These are phyloP conservation scores for Apis florea DNA, from an alignment of 1,140 invertebrate species.

Conservation along the genomic window DNA sequence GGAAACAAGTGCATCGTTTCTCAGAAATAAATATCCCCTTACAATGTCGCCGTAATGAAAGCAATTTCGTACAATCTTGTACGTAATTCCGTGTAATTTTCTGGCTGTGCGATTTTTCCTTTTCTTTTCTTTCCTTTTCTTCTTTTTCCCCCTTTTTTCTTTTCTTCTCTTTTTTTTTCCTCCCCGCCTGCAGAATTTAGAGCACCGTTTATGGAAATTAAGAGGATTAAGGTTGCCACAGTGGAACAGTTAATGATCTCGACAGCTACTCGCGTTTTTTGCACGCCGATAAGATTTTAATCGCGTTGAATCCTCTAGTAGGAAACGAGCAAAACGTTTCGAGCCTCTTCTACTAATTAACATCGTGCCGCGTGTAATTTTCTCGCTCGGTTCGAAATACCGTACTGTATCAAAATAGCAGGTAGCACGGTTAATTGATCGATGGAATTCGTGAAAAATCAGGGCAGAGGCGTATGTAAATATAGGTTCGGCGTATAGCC, in stretches of 20 bases:
- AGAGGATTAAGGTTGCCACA: conserved; percentile 10
- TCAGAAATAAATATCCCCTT: conserved; percentile 10
- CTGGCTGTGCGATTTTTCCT: not conserved
- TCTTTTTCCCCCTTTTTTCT: not conserved
- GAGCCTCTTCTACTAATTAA: not conserved
- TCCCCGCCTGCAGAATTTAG: not conserved
- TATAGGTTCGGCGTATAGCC: not conserved
- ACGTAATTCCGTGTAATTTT: conserved; percentile 21
- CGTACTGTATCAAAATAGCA: not conserved
- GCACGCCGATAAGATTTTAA: conserved; percentile 19
- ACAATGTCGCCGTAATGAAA: conserved; percentile 26
- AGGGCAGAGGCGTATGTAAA: not conserved
- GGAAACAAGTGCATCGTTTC: not conserved
- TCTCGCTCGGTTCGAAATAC: not conserved
- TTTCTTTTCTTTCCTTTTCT: not conserved
- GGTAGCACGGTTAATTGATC: not conserved
- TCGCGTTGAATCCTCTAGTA: not conserved
- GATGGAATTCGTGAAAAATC: not conserved
- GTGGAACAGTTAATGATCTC: conserved; percentile 16
- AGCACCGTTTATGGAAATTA: conserved; percentile 17
- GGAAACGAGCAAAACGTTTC: not conserved
- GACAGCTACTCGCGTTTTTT: conserved; percentile 10
- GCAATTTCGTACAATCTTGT: conserved; percentile 8
- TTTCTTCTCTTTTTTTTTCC: not conserved
- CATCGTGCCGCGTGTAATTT: conserved; percentile 2